Percentiles rank a stretch among this genome's conserved stretches.
Evolutionary conservation across 2,888 invertebrate genomes (phyloP).

Genomic region (Erebia epiphron): DNA sequence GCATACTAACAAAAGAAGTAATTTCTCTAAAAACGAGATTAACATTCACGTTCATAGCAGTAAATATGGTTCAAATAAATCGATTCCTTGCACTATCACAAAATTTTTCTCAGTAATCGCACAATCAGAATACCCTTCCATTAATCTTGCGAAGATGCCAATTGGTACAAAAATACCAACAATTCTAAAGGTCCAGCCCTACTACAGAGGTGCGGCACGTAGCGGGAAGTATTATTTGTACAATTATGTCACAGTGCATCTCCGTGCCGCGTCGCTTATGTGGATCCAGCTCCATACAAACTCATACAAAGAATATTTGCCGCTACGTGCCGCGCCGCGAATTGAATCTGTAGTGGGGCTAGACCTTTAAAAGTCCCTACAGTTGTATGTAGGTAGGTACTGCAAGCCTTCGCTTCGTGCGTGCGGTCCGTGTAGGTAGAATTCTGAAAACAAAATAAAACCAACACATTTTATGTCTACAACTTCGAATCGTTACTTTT

Average conservation of each 20-base stretch:
- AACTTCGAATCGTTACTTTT: constrained; percentile 21
- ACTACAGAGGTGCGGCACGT: too few species aligned
- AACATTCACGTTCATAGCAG: neutral
- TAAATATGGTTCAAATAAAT: constrained; percentile 3
- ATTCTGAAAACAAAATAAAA: constrained; percentile 32
- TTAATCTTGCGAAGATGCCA: constrained; percentile 38
- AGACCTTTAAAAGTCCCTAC: constrained; percentile 28
- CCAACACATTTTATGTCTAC: constrained; percentile 26
- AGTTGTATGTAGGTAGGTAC: neutral
- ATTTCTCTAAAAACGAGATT: neutral
- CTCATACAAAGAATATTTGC: too few species aligned
- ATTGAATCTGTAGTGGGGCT: too few species aligned
- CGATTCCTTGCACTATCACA: constrained; percentile 10
- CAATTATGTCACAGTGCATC: too few species aligned
- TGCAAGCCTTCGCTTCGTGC: constrained; percentile 27
- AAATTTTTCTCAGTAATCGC: constrained; percentile 31
- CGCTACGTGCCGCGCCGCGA: too few species aligned
- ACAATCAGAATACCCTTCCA: constrained; percentile 28
- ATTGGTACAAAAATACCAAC: constrained; percentile 38
- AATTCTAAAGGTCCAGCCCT: constrained; percentile 22
- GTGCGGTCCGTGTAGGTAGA: constrained; percentile 35
- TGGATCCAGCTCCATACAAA: too few species aligned
- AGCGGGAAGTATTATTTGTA: too few species aligned
- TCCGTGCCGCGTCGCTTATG: too few species aligned
- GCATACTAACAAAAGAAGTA: too few species aligned